Percentiles rank a stretch among this genome's conserved stretches.
Evolutionary conservation across 2,113 vertebrate species (phyloP).

Genomic region (Onychostoma macrolepis): DNA sequence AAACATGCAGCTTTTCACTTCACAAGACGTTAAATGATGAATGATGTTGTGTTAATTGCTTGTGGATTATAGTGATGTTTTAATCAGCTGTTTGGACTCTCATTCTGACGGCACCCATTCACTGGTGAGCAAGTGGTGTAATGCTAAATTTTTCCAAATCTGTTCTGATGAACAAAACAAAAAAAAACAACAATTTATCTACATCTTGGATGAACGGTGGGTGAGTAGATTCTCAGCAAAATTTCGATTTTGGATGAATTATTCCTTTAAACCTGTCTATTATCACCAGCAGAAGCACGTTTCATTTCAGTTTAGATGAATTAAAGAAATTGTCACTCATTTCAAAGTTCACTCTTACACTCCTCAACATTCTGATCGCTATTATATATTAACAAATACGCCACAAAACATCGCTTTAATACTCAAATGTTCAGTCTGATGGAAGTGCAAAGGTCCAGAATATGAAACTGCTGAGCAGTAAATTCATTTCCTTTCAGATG

Average conservation of each 20-base stretch:
- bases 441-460: conserved; percentile 10
- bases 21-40: not conserved
- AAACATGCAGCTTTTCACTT: not conserved
- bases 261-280: no score
- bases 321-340: not conserved
- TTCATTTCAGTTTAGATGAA: not conserved
- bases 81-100: no score
- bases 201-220: not conserved
- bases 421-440: not conserved
- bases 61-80: no score
- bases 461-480: conserved; percentile 54
- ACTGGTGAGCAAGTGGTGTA: no score
- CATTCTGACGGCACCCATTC: no score
- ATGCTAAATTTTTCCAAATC: not conserved
- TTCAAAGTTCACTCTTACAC: not conserved
- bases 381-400: not conserved
- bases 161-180: not conserved
- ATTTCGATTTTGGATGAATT: no score
- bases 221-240: no score
- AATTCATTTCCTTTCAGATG: conserved; percentile 23
- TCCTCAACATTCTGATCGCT: not conserved
- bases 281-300: not conserved
- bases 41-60: no score
- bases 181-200: no score
- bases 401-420: not conserved